A percentile compares a stretch with the other conserved stretches of the same genome.
These are phyloP conservation scores for Enteromius thamalakanensis DNA, from an alignment of 2,797 vertebrate genomes.

Conservation along the genomic window DNA sequence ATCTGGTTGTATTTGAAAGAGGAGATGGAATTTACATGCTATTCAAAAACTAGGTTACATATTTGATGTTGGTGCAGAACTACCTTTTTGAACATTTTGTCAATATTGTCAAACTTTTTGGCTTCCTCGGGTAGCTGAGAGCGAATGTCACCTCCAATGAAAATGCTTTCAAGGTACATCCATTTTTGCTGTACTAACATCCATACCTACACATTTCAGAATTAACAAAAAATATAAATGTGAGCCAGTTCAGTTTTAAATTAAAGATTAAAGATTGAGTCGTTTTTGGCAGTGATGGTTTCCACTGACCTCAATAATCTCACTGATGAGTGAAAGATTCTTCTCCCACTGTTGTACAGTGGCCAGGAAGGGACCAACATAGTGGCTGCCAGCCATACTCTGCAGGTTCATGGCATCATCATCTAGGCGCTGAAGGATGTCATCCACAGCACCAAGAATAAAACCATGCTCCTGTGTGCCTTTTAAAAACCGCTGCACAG, in stretches of 20 bases:
- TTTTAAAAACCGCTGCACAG: slow-evolving; percentile 84
- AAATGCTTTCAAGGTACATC: slow-evolving; percentile 98
- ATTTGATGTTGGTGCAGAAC: slow-evolving; percentile 51
- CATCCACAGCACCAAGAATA: slow-evolving; percentile 87
- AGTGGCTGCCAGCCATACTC: slow-evolving; percentile 91
- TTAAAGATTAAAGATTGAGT: not conserved
- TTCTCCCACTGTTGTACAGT: slow-evolving; percentile 90
- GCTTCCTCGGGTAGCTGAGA: slow-evolving; percentile 92
- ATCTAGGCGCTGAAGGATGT: slow-evolving; percentile 87
- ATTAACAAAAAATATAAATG: not conserved
- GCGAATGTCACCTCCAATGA: slow-evolving; percentile 91
- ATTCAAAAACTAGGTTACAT: not conserved
- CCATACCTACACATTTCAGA: slow-evolving; percentile 83
- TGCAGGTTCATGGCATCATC: slow-evolving; percentile 92
- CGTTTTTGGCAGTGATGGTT: not conserved
- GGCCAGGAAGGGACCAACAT: slow-evolving; percentile 90
- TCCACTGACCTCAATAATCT: slow-evolving; percentile 89
- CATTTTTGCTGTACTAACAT: slow-evolving; percentile 94
- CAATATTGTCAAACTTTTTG: slow-evolving; percentile 90
- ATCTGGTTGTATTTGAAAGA: slow-evolving; percentile 75
- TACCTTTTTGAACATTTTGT: slow-evolving; percentile 87
- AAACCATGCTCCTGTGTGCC: slow-evolving; percentile 86
- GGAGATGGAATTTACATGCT: not conserved
- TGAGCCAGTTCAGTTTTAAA: not conserved
- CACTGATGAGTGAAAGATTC: slow-evolving; percentile 88